These are phyloP conservation scores for Halocaridina rubra DNA, from an alignment of 2,888 invertebrate genomes.

Conservation along the genomic window DNA sequence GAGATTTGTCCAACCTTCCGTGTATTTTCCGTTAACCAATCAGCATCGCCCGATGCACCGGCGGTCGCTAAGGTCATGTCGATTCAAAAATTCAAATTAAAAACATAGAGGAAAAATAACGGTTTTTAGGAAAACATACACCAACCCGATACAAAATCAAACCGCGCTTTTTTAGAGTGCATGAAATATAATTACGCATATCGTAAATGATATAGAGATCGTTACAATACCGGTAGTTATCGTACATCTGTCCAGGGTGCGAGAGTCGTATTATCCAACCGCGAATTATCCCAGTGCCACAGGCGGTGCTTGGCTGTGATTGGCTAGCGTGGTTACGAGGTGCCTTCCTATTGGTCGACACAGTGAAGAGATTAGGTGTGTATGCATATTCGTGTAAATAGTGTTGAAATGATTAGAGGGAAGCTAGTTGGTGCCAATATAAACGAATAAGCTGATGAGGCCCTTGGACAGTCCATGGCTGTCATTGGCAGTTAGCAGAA, in stretches of 20 bases:
- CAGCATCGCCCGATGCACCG: conserved; percentile 23
- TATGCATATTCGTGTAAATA: conserved; percentile 59
- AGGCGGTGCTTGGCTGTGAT: conserved; percentile 50
- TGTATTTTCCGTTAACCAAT: conserved; percentile 48
- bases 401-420: conserved; percentile 58
- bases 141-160: too few relatives aligned
- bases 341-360: conserved; percentile 49
- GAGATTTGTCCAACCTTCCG: conserved; percentile 55
- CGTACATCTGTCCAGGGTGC: conserved; percentile 33
- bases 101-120: too few relatives aligned
- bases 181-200: too few relatives aligned
- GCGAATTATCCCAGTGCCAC: conserved; percentile 60
- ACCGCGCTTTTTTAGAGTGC: too few relatives aligned
- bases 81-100: too few relatives aligned
- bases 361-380: conserved; percentile 49
- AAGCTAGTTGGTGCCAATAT: conserved; percentile 39
- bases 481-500: conserved; percentile 2
- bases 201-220: too few relatives aligned
- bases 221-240: neutral
- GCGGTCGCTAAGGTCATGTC: too few relatives aligned
- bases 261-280: conserved; percentile 56
- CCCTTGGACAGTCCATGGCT: conserved; percentile 28
- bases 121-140: too few relatives aligned
- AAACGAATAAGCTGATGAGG: conserved; percentile 50
- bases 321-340: conserved; percentile 30